Percentiles rank a stretch among this genome's conserved stretches.
Conservation (phyloP, 2,797 vertebrate species). For the Coilia nasus region DNA sequence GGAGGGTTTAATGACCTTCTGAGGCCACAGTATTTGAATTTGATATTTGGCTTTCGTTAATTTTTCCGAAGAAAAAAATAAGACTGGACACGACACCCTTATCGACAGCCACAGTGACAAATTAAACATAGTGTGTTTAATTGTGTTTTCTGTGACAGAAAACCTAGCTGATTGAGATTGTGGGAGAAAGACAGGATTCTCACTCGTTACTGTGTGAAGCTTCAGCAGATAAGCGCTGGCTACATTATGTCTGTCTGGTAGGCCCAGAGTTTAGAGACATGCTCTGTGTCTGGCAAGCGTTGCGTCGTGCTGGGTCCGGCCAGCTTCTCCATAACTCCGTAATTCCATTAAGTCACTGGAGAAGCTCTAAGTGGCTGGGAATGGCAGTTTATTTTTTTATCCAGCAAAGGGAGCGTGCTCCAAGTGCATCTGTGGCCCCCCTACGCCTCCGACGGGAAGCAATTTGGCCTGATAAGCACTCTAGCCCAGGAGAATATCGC, state of each 20-base stretch:
- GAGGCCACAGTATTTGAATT: background rate
- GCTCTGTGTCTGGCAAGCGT: no score
- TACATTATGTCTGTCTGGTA: no score
- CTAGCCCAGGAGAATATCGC: background rate
- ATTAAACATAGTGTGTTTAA: background rate
- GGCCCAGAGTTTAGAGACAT: no score
- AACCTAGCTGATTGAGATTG: background rate
- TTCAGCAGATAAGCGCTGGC: no score
- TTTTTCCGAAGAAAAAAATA: background rate
- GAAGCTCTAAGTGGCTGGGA: slow-evolving; percentile 42
- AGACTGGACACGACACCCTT: background rate
- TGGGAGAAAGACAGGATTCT: background rate
- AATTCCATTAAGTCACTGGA: slow-evolving; percentile 38
- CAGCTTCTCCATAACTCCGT: slow-evolving; percentile 26
- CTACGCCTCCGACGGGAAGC: background rate
- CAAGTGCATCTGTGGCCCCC: background rate
- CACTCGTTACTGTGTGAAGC: no score
- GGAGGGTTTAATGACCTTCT: background rate
- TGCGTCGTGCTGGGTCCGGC: background rate
- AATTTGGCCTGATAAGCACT: slow-evolving; percentile 13
- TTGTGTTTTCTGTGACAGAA: no score
- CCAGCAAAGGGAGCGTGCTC: background rate
- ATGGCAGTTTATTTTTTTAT: slow-evolving; percentile 27
- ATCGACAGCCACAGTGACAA: background rate
- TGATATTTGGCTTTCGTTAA: background rate